These are phyloP conservation scores for Mungos mungo DNA, from an alignment of 2,113 vertebrate species.

Conservation along the genomic window DNA sequence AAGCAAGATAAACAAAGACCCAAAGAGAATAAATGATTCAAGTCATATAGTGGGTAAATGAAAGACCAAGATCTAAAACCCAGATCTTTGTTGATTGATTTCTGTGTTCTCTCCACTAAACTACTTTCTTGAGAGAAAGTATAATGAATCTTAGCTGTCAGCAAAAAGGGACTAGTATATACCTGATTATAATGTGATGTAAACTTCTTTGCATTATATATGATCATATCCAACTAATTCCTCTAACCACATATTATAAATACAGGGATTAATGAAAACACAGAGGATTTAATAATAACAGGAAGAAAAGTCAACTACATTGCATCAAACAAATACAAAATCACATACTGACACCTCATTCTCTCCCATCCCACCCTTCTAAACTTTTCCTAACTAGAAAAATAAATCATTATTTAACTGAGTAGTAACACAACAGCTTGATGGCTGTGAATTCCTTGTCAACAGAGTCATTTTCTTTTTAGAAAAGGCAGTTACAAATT, in stretches of 20 bases:
- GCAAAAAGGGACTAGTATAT: background rate
- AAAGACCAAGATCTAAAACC: background rate
- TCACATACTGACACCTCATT: background rate
- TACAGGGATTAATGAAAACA: background rate
- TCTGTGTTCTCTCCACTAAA: background rate
- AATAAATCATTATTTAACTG: background rate
- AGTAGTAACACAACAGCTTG: background rate
- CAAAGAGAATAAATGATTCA: background rate
- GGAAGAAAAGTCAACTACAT: background rate
- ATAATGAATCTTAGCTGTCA: background rate
- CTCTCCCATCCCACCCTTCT: too few relatives aligned
- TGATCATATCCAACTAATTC: background rate
- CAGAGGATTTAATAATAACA: background rate
- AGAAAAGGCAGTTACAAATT: background rate
- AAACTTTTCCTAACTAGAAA: background rate
- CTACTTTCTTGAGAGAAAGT: background rate
- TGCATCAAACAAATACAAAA: background rate
- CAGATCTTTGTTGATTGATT: background rate
- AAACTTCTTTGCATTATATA: background rate
- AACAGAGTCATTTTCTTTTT: background rate
- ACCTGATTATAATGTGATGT: background rate
- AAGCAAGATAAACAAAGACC: background rate
- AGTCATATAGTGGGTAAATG: background rate
- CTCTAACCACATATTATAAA: background rate
- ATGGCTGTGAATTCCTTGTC: background rate